Percentiles rank a stretch among this genome's conserved stretches.
Evolutionary conservation across 2,113 vertebrate genomes (phyloP).

Genomic region (Pseudorhombus dupliciocellatus): DNA sequence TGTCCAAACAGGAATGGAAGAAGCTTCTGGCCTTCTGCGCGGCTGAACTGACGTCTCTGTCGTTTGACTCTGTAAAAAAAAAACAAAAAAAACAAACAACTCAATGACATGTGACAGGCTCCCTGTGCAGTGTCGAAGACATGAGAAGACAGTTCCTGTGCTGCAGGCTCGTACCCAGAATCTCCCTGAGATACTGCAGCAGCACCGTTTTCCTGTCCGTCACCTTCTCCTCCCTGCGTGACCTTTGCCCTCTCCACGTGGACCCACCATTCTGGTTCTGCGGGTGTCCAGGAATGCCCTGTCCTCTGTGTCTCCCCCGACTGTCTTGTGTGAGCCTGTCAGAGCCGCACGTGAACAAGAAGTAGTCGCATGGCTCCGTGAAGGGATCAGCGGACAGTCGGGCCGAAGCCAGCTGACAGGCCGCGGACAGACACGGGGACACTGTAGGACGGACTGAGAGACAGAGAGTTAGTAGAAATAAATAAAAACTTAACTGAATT

Average conservation of each 20-base stretch:
- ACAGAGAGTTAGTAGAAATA: slow-evolving; percentile 7
- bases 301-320: slow-evolving; percentile 47
- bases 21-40: slow-evolving; percentile 86
- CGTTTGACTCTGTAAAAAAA: slow-evolving; percentile 71
- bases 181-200: slow-evolving; percentile 69
- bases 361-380: slow-evolving; percentile 81
- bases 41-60: slow-evolving; percentile 61
- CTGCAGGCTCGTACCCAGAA: slow-evolving; percentile 70
- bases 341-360: slow-evolving; percentile 75
- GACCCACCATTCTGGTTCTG: slow-evolving; percentile 33
- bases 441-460: slow-evolving; percentile 52
- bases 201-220: slow-evolving; percentile 64
- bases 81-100: background rate
- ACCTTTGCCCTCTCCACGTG: background rate
- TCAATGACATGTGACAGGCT: background rate
- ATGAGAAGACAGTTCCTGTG: background rate
- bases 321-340: slow-evolving; percentile 41
- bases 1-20: slow-evolving; percentile 89
- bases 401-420: slow-evolving; percentile 68
- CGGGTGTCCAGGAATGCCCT: slow-evolving; percentile 27
- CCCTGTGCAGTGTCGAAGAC: background rate
- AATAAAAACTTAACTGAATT: background rate
- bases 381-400: slow-evolving; percentile 81
- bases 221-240: slow-evolving; percentile 31
- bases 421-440: slow-evolving; percentile 69